These are phyloP conservation scores for Callyntrura sp. DNA, from an alignment of 2,888 invertebrate genomes.

Conservation along the genomic window DNA sequence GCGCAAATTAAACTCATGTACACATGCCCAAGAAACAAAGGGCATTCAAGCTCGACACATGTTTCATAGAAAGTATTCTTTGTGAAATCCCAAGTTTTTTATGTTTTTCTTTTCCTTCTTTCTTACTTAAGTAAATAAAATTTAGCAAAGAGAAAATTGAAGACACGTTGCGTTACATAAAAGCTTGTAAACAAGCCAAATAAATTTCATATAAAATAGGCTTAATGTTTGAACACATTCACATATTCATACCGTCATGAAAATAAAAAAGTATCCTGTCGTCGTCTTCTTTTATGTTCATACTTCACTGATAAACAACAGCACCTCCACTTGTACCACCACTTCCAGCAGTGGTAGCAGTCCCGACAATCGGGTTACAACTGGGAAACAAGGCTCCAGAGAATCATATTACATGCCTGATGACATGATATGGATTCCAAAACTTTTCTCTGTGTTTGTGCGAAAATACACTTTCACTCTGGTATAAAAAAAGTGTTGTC, in stretches of 20 bases:
- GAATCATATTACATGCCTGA: conserved; percentile 25
- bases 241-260: not conserved
- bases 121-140: conserved; percentile 13
- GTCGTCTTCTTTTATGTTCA: not conserved
- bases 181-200: conserved; percentile 52
- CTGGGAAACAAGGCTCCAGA: conserved; percentile 32
- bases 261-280: not conserved
- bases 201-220: not conserved
- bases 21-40: no score
- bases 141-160: not conserved
- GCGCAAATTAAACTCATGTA: no score
- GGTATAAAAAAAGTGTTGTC: conserved; percentile 5
- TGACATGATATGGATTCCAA: conserved; percentile 46
- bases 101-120: not conserved
- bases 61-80: conserved; percentile 37
- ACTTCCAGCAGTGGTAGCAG: not conserved
- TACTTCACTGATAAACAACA: no score
- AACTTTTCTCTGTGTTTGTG: conserved; percentile 5
- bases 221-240: conserved; percentile 6
- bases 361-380: conserved; percentile 42
- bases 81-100: conserved; percentile 15
- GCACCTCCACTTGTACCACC: no score
- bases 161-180: no score
- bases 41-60: no score
- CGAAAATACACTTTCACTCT: conserved; percentile 16